Evolutionary conservation across 2,888 invertebrate genomes (phyloP), one percentile per base, ranked within the genome.

Genomic region (Stenolophus ochropezus): DNA sequence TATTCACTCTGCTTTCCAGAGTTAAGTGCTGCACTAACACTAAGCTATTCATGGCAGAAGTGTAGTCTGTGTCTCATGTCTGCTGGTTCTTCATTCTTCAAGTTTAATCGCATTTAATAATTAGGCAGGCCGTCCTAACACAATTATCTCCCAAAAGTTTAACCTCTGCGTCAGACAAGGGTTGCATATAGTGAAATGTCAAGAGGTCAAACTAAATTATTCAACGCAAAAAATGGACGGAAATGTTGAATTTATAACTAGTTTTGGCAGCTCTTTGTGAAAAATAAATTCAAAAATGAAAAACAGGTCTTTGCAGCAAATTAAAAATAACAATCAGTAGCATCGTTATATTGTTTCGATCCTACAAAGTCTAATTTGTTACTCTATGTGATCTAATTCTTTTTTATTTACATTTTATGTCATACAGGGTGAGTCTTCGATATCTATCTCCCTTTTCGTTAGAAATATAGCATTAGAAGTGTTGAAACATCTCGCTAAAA

Each of bases 51-150:
- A 61, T 18, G 5, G 56, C 56, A 18, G 0, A 11, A 33, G 65
- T 33, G 6, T 69, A 27, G 65, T 69, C 16, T 33, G 4, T 27
- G 5, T n/a, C 6, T 33, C 14, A 16, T 27, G 65, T 20, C 33
- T 33, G 16, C 25, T 21, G 61, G 61, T 42, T 73, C 47, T 49
- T 73, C 42, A 73, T 51, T 51, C 73, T 73, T 73, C 49, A 21
- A 27, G 74, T 74, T 21, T 74, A 74, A 74, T 74, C 49, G 74
- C 53, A 74, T 74, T 74, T 74, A 74, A 23, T 74, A 74, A 74
- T 74, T 74, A 74, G 49, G n/a, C 25, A 6, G 51, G 53, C 25
- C 51, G 51, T 49, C 49, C 33, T 25, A 73, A 73, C 49, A 21
- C n/a, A 51, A 74, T 74, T 74, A 74, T 53, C 47, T 27, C 23